Evolutionary conservation across 2,797 vertebrate species (phyloP).

Genomic region (Naso thynnoides): DNA sequence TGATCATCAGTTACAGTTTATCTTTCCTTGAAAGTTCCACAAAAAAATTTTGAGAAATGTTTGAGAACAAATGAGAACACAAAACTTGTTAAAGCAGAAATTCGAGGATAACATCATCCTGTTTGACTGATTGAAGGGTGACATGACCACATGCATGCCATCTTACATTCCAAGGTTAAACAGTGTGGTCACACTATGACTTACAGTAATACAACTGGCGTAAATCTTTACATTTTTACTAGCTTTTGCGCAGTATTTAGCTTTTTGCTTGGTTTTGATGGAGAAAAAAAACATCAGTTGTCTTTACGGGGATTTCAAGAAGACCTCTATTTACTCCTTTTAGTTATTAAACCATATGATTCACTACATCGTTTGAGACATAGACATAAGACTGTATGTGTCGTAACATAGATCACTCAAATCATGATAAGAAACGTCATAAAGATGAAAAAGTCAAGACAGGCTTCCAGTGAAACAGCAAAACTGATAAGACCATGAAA

Average conservation of each 20-base stretch:
- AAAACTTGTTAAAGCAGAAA: neutral
- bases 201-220: neutral
- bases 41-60: slow-evolving; percentile 3
- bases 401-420: neutral
- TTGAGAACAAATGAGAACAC: neutral
- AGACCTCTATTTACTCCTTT: neutral
- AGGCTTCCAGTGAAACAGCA: slow-evolving; percentile 14
- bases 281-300: neutral
- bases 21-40: neutral
- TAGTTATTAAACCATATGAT: neutral
- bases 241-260: neutral
- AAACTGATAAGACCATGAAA: slow-evolving; percentile 36
- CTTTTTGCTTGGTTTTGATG: neutral
- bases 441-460: neutral
- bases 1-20: neutral
- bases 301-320: neutral
- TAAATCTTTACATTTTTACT: neutral
- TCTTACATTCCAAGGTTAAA: neutral
- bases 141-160: slow-evolving; percentile 1
- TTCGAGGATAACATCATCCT: neutral
- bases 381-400: neutral
- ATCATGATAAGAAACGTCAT: neutral
- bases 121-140: neutral
- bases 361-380: neutral
- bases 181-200: neutral